Percentiles rank a stretch among this genome's conserved stretches.
Conservation (phyloP, 2,888 invertebrate genomes). For the Hemistola chrysoprasaria region DNA sequence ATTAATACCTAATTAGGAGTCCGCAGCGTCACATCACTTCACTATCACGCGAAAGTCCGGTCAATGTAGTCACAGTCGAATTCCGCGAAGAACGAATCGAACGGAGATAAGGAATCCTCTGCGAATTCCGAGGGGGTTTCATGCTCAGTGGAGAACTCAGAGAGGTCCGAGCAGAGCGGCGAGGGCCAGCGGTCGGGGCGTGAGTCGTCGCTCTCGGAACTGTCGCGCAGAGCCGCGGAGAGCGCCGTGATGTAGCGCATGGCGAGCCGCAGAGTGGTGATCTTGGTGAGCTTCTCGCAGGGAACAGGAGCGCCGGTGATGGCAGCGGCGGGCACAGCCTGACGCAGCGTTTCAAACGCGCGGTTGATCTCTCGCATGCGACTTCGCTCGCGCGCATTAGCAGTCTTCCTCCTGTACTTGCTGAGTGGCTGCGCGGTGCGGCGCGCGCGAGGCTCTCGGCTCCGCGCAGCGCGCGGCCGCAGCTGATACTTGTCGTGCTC, state of each 20-base stretch:
- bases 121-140: slow-evolving; percentile 76
- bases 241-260: slow-evolving; percentile 93
- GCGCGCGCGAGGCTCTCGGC: slow-evolving; percentile 79
- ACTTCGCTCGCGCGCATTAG: slow-evolving; percentile 93
- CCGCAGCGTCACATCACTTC: slow-evolving; percentile 47
- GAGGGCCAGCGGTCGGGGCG: slow-evolving; percentile 70
- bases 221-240: slow-evolving; percentile 83
- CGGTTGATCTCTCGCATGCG: slow-evolving; percentile 95
- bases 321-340: slow-evolving; percentile 86
- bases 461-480: slow-evolving; percentile 76
- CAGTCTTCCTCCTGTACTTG: slow-evolving; percentile 94
- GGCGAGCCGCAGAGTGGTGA: slow-evolving; percentile 92
- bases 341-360: slow-evolving; percentile 91
- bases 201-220: slow-evolving; percentile 40
- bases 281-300: slow-evolving; percentile 93
- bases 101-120: slow-evolving; percentile 82
- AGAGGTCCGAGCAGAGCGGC: slow-evolving; percentile 78
- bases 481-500: slow-evolving; percentile 81
- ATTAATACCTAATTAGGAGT: slow-evolving; percentile 60
- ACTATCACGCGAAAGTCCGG: slow-evolving; percentile 75
- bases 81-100: slow-evolving; percentile 79
- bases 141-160: slow-evolving; percentile 73
- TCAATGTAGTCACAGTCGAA: slow-evolving; percentile 76
- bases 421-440: slow-evolving; percentile 89
- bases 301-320: slow-evolving; percentile 77